Evolutionary conservation across 2,113 vertebrate genomes (phyloP).

Genomic region (Plecotus auritus): DNA sequence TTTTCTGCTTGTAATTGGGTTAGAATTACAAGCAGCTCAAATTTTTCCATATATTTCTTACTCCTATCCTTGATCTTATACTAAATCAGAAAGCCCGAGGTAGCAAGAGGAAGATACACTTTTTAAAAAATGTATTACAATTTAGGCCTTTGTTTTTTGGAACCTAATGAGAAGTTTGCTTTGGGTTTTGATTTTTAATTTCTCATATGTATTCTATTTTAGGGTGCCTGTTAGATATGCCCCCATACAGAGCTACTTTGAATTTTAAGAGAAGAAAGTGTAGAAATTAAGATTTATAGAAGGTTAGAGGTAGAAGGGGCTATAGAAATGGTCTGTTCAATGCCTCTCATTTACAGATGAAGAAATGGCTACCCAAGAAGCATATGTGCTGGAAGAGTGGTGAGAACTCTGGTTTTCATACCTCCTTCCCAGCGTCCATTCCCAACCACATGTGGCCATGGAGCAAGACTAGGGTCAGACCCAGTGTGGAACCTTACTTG

Average conservation of each 20-base stretch:
- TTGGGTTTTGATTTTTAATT: conserved; percentile 33
- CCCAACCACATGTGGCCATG: not conserved
- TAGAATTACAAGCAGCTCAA: conserved; percentile 51
- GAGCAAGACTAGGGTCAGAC: not conserved
- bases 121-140: not conserved
- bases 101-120: not conserved
- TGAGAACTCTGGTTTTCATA: not conserved
- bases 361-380: not conserved
- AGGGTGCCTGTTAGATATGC: not conserved
- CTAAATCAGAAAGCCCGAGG: conserved; percentile 26
- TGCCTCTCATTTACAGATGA: not conserved
- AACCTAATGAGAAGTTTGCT: not conserved
- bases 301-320: not conserved
- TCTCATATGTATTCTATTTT: conserved; percentile 18
- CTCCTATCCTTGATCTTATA: conserved; percentile 35
- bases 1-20: conserved; percentile 64
- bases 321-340: not conserved
- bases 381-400: not conserved
- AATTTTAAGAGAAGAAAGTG: conserved; percentile 18
- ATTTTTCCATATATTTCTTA: conserved; percentile 35
- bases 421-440: not conserved
- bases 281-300: not conserved
- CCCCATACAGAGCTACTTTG: not conserved
- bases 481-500: not conserved
- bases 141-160: conserved; percentile 23